These are phyloP conservation scores for Encarsia formosa DNA, from an alignment of 2,888 invertebrate species.

Conservation along the genomic window DNA sequence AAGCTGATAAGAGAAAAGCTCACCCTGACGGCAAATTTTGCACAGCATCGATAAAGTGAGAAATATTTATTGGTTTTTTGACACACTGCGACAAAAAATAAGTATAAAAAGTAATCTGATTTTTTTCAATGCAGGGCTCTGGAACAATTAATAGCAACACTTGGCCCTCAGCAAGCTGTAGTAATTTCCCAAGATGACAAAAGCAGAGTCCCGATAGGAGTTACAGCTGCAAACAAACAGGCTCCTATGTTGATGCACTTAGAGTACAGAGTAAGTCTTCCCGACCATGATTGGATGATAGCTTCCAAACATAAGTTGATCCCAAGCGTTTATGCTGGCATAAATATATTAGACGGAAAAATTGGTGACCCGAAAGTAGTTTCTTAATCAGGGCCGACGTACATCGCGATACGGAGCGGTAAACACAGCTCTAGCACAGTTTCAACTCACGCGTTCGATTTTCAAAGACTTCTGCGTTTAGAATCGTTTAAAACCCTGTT, in stretches of 20 bases:
- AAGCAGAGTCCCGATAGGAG: not conserved
- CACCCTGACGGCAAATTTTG: constrained; percentile 34
- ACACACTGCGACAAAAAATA: too few species aligned
- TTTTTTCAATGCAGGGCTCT: not conserved
- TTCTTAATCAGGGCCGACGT: constrained; percentile 47
- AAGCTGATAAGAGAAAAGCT: constrained; percentile 22
- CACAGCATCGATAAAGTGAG: constrained; percentile 31
- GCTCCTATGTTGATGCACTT: constrained; percentile 38
- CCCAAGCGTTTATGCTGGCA: constrained; percentile 41
- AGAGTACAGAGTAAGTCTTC: constrained; percentile 31
- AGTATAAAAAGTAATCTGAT: too few species aligned
- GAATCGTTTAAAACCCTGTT: not conserved
- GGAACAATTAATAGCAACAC: not conserved
- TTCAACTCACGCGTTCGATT: constrained; percentile 29
- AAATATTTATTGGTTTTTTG: constrained; percentile 20
- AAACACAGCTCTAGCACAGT: constrained; percentile 38
- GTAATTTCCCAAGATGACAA: constrained; percentile 18
- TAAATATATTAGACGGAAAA: constrained; percentile 32
- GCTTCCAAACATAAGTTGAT: constrained; percentile 40
- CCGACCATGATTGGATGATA: constrained; percentile 40
- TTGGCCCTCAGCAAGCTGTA: not conserved
- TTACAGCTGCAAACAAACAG: constrained; percentile 8
- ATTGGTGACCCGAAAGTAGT: constrained; percentile 42
- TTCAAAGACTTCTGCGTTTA: constrained; percentile 3
- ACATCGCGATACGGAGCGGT: constrained; percentile 41